Conservation (phyloP, 2,888 invertebrate species). For the Cryptosula pallasiana region DNA sequence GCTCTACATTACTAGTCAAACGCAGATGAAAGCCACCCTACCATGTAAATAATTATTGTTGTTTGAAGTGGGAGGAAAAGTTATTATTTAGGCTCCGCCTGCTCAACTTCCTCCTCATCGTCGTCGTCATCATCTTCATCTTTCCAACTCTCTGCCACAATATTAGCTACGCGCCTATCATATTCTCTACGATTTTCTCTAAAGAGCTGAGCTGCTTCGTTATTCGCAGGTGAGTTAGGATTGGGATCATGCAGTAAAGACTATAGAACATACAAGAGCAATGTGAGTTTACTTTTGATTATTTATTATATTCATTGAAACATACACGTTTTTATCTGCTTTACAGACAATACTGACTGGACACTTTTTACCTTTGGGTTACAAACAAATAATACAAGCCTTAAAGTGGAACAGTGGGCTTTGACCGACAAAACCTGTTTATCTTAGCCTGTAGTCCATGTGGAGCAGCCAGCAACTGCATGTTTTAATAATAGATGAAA, state of each 20-base stretch:
- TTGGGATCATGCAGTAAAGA: slow-evolving; percentile 98
- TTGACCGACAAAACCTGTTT: no score
- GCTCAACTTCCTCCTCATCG: slow-evolving; percentile 9
- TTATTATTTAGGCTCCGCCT: slow-evolving; percentile 15
- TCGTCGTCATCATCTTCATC: slow-evolving; percentile 25
- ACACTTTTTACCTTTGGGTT: no score
- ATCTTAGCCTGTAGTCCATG: no score
- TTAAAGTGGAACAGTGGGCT: no score
- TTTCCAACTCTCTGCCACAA: slow-evolving; percentile 93
- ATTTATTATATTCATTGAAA: no score
- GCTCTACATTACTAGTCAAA: no score
- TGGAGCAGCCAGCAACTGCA: no score
- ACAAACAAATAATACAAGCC: no score
- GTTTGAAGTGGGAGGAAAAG: not conserved
- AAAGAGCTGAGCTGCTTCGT: slow-evolving; percentile 97
- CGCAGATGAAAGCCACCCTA: slow-evolving; percentile 4
- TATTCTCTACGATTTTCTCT: slow-evolving; percentile 98
- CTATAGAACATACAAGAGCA: slow-evolving; percentile 64
- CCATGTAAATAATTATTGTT: not conserved
- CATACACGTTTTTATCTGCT: no score
- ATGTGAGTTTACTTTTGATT: no score
- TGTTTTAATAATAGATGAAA: no score
- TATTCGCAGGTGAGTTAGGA: slow-evolving; percentile 97
- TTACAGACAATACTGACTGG: no score
- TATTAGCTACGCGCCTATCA: slow-evolving; percentile 97